Percentiles rank a stretch among this genome's conserved stretches.
These are phyloP conservation scores for Kradibia gibbosae DNA, from an alignment of 1,140 invertebrate species.

Conservation along the genomic window DNA sequence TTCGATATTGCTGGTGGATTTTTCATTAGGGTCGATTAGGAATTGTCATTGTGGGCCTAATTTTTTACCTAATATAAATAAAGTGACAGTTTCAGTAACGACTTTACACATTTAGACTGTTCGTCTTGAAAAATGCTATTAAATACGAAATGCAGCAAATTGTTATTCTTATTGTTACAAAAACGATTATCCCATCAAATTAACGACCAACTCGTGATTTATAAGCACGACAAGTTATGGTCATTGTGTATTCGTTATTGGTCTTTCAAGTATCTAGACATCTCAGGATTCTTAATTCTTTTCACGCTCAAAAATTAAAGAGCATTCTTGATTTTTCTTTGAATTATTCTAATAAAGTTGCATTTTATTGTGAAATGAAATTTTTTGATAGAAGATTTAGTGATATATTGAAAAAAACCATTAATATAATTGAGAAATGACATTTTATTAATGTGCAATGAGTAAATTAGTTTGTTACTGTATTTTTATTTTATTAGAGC, in stretches of 20 bases:
- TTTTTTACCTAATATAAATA: too few relatives aligned
- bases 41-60: too few relatives aligned
- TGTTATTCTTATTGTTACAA: neutral
- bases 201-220: neutral
- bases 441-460: neutral
- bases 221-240: neutral
- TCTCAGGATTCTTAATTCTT: neutral
- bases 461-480: neutral
- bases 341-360: neutral
- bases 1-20: too few relatives aligned
- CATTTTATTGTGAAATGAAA: neutral
- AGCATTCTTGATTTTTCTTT: neutral
- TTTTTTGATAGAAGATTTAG: neutral
- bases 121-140: neutral
- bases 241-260: neutral
- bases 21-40: too few relatives aligned
- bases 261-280: neutral
- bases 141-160: neutral
- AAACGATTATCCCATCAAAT: neutral
- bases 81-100: too few relatives aligned
- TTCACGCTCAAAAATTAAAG: neutral
- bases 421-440: neutral
- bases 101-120: too few relatives aligned
- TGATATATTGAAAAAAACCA: neutral
- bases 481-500: conserved; percentile 18